These are phyloP conservation scores for Pachycephala philippinensis DNA, from an alignment of 2,113 vertebrate genomes.

Conservation along the genomic window DNA sequence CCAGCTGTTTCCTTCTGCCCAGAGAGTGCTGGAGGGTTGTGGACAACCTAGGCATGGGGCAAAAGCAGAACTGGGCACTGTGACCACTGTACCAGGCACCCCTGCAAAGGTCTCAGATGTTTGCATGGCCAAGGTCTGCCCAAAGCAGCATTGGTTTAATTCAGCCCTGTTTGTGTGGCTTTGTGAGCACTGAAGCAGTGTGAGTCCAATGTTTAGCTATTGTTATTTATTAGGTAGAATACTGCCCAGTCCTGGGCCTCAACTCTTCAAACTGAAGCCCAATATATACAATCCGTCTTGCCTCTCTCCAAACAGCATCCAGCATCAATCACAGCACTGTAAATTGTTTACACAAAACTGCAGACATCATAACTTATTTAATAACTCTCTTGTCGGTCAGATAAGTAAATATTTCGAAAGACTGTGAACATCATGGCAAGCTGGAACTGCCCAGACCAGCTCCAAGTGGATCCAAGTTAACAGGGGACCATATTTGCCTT, in stretches of 20 bases:
- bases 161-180: neutral
- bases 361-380: conserved; percentile 43
- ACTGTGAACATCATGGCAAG: neutral
- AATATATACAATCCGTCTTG: neutral
- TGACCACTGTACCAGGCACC: neutral
- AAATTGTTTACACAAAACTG: conserved; percentile 41
- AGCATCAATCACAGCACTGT: conserved; percentile 21
- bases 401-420: conserved; percentile 50
- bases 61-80: neutral
- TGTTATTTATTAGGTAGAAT: conserved; percentile 36
- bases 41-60: neutral
- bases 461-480: neutral
- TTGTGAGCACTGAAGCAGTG: neutral
- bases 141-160: neutral
- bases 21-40: neutral
- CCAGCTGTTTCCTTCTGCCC: neutral
- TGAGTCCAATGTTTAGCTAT: neutral
- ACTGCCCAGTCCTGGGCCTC: neutral
- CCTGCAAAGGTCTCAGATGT: neutral
- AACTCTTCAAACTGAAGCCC: neutral
- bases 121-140: neutral
- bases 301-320: neutral
- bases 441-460: neutral
- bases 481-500: neutral
- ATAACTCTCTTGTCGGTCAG: conserved; percentile 15